phyloP scores from a whole-genome alignment of 2,797 vertebrate species.

The Ambastaia sidthimunki region DNA sequence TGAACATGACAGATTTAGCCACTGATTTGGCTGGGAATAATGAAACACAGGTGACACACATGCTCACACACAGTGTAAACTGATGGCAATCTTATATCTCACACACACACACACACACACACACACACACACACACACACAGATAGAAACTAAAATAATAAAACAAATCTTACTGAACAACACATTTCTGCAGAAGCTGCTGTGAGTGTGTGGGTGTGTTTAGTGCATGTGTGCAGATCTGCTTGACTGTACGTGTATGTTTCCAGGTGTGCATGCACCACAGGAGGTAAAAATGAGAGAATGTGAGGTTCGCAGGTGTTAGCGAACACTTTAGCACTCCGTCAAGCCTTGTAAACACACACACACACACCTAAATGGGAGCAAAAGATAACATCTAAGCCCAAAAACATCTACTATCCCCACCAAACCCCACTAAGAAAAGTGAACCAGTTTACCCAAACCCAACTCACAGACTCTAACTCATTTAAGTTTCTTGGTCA shows the following conservation, averaged over 20 bases:
- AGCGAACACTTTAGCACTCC: conserved; percentile 70
- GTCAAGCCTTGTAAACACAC: conserved; percentile 53
- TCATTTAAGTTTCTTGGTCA: conserved; percentile 37
- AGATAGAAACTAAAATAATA: conserved; percentile 27
- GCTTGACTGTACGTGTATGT: conserved; percentile 24
- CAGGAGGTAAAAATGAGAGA: conserved; percentile 71
- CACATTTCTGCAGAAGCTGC: conserved; percentile 19
- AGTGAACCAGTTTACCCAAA: conserved; percentile 16
- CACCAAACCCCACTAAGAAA: not conserved
- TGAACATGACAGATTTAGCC: conserved; percentile 32
- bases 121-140: conserved; percentile 24
- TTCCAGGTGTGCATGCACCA: conserved; percentile 77
- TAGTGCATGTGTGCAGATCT: conserved; percentile 16
- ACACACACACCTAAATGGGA: conserved; percentile 36
- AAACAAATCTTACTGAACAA: conserved; percentile 25
- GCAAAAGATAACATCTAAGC: not conserved
- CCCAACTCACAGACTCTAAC: conserved; percentile 13
- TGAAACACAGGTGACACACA: conserved; percentile 35
- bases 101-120: conserved; percentile 32
- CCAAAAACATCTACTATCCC: conserved; percentile 16
- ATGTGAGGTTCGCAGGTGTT: conserved; percentile 73
- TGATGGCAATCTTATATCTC: conserved; percentile 41
- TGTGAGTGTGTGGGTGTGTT: conserved; percentile 7
- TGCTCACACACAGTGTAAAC: conserved; percentile 17
- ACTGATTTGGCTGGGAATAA: conserved; percentile 44